Percentiles rank a stretch among this genome's conserved stretches.
Conservation (phyloP, 2,888 invertebrate genomes). For the Adineta ricciae region DNA sequence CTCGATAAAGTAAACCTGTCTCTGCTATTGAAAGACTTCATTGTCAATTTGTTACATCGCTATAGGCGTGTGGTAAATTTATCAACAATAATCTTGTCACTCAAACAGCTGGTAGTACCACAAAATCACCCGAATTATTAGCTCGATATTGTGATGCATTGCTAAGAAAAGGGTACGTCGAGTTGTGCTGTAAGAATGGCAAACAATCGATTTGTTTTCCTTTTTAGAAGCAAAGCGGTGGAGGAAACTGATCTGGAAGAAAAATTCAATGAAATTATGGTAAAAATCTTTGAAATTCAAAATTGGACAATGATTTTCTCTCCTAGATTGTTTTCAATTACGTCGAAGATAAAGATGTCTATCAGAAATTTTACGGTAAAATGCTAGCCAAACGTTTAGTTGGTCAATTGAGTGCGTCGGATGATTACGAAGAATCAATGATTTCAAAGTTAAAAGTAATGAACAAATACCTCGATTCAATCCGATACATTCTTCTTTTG, state of each 20-base stretch:
- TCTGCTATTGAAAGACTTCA: too few species aligned
- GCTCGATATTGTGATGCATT: constrained; percentile 95
- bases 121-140: constrained; percentile 86
- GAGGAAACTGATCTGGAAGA: constrained; percentile 96
- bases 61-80: constrained; percentile 79
- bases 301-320: too few species aligned
- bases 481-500: background rate
- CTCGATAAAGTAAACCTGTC: constrained; percentile 69
- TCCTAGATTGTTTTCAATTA: constrained; percentile 73
- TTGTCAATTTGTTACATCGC: background rate
- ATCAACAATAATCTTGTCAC: constrained; percentile 95
- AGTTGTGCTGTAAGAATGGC: constrained; percentile 31
- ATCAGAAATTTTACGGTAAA: constrained; percentile 98
- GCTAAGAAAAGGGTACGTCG: constrained; percentile 68
- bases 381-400: constrained; percentile 95
- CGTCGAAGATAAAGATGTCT: constrained; percentile 98
- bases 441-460: constrained; percentile 86
- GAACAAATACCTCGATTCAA: too few species aligned
- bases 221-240: constrained; percentile 75
- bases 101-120: constrained; percentile 64
- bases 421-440: constrained; percentile 98
- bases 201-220: constrained; percentile 15
- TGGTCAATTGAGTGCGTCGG: constrained; percentile 92
- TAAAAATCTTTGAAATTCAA: background rate
- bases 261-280: constrained; percentile 88